phyloP scores from a whole-genome alignment of 2,888 invertebrate species.

The Sinodicranocentrus sp. region DNA sequence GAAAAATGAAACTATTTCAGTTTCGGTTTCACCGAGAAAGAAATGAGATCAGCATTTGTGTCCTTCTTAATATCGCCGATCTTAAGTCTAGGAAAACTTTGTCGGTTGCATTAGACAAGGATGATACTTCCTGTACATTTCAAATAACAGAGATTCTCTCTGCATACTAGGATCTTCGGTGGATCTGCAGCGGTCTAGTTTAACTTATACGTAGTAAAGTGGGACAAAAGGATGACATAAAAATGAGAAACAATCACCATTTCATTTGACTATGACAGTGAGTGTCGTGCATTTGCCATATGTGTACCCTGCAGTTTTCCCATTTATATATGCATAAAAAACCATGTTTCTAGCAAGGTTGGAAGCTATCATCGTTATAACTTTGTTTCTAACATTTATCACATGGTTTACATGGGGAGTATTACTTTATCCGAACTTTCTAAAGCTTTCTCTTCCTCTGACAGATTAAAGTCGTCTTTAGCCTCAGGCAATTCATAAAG shows the following conservation, averaged over 20 bases:
- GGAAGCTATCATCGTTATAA: slow-evolving; percentile 6
- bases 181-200: too few relatives aligned
- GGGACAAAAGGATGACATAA: slow-evolving; percentile 4
- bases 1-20: slow-evolving; percentile 9
- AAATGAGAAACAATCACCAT: slow-evolving; percentile 18
- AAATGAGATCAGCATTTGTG: not conserved
- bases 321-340: not conserved
- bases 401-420: not conserved
- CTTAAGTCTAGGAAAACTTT: not conserved
- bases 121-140: too few relatives aligned
- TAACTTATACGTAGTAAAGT: not conserved
- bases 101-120: not conserved
- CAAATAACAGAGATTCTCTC: too few relatives aligned
- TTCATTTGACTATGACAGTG: not conserved
- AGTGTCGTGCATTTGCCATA: not conserved
- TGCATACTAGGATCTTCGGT: too few relatives aligned
- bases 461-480: not conserved
- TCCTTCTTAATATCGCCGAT: not conserved
- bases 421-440: not conserved
- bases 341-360: too few relatives aligned
- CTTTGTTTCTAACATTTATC: not conserved
- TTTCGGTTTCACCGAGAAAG: not conserved
- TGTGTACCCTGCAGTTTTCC: not conserved
- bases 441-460: not conserved
- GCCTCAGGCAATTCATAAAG: too few relatives aligned